Base-by-base conservation (phyloP, 2,797 vertebrate genomes). In the Tangara arthus region DNA sequence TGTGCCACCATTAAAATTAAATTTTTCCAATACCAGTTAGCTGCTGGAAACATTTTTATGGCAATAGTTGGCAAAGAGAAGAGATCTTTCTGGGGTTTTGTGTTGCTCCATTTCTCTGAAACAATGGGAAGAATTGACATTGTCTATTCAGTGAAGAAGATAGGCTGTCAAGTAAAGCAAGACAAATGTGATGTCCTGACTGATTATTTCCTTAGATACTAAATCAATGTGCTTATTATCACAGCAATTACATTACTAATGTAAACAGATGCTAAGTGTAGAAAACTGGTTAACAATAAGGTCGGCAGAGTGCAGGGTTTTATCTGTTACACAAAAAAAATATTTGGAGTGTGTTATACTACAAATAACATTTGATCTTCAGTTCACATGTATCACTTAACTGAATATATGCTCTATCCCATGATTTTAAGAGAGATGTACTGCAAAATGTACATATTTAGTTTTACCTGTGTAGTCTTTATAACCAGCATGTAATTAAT, bases 201-300 rank as follows among this genome's bases (percentile, higher is more conserved):
- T 98, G 98, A 98, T 98, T 98, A 98, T 98, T 99, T 98, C 98
- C 98, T 99, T 98, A 98, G 98, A 98, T 98, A 98, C 98, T 98
- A 98, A 99, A 99, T 98, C 99, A 99, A 98, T 98, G 98, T 98
- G 97, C 98, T 98, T 98, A 99, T 99, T 99, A 99, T 99, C 98
- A 98, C 98, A 96, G 97, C 98, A 99, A 99, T 99, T 99, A 98
- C 98, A 98, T 97, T 98, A 98, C 98, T 98, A 98, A 98, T 98
- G 98, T 98, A 99, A 99, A 98, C 98, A 99, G 98, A 99, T 99
- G 98, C 97, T 98, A 93, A 85, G 94, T 97, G 97, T 97, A 98
- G 98, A 98, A 98, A 98, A 98, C 95, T 98, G 97, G 96, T 97
- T 98, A 98, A 98, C 98, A 98, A 98, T 88, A 89, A 95, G 41